Evolutionary conservation across 2,888 invertebrate species (phyloP).

Genomic region (Graphium colonna): DNA sequence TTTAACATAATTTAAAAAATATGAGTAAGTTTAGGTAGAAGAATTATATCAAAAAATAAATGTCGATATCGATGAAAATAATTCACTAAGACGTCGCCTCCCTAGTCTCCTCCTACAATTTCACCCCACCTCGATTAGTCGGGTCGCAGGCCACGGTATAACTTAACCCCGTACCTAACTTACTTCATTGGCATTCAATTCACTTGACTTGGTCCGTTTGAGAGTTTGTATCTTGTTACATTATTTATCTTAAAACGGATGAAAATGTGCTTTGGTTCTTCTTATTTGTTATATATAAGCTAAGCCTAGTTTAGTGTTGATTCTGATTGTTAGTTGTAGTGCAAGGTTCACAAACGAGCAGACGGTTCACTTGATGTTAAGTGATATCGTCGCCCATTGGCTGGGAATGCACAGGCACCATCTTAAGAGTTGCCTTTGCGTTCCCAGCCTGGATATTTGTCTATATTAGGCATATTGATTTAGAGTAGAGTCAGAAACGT

Average conservation of each 20-base stretch:
- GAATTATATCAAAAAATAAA: conserved; percentile 7
- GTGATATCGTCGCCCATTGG: too few species aligned
- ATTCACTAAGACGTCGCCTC: conserved; percentile 26
- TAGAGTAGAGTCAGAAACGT: too few species aligned
- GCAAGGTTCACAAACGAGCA: too few species aligned
- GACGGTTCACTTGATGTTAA: too few species aligned
- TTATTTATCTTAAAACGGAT: conserved; percentile 13
- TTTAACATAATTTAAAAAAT: too few species aligned
- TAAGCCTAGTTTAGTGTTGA: too few species aligned
- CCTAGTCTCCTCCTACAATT: conserved; percentile 42
- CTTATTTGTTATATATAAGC: background rate
- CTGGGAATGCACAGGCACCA: too few species aligned
- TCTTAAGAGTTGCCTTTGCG: too few species aligned
- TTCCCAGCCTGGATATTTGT: too few species aligned
- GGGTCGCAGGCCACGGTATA: conserved; percentile 61
- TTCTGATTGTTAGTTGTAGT: too few species aligned
- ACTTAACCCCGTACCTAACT: conserved; percentile 59
- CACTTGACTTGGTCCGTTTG: conserved; percentile 32
- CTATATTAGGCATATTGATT: too few species aligned
- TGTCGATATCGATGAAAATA: conserved; percentile 37
- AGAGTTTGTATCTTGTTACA: conserved; percentile 12
- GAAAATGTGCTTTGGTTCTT: background rate
- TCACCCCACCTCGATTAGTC: conserved; percentile 60
- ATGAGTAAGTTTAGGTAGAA: conserved; percentile 7
- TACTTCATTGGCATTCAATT: conserved; percentile 50